phyloP scores from a whole-genome alignment of 2,888 invertebrate genomes.

The Rutpela maculata region DNA sequence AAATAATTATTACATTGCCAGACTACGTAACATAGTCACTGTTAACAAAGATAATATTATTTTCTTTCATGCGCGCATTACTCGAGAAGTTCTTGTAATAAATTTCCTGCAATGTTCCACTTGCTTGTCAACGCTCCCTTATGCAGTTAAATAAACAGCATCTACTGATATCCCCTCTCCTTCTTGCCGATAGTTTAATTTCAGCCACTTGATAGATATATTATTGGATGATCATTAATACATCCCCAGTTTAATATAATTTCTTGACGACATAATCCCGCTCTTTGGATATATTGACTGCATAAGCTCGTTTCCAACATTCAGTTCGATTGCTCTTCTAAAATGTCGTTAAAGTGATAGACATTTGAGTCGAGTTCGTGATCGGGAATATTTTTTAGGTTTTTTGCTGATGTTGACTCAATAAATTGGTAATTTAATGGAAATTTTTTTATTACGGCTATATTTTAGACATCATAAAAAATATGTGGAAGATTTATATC shows the following conservation, averaged over 20 bases:
- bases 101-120: background rate
- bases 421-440: slow-evolving; percentile 4
- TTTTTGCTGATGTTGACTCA: background rate
- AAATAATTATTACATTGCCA: too few relatives aligned
- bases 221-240: slow-evolving; percentile 4
- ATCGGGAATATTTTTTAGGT: background rate
- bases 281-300: background rate
- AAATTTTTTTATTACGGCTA: background rate
- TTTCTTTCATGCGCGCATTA: background rate
- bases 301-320: background rate
- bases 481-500: background rate
- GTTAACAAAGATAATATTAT: too few relatives aligned
- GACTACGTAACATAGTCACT: too few relatives aligned
- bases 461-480: background rate
- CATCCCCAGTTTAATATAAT: background rate
- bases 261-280: background rate
- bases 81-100: background rate
- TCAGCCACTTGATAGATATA: background rate
- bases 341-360: background rate
- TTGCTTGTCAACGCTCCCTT: background rate
- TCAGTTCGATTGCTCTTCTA: background rate
- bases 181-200: background rate
- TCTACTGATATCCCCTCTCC: background rate
- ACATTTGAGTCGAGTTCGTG: background rate
- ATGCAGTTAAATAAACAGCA: background rate